Base-by-base conservation (phyloP, 2,113 vertebrate genomes). In the Myotis lucifugus region DNA sequence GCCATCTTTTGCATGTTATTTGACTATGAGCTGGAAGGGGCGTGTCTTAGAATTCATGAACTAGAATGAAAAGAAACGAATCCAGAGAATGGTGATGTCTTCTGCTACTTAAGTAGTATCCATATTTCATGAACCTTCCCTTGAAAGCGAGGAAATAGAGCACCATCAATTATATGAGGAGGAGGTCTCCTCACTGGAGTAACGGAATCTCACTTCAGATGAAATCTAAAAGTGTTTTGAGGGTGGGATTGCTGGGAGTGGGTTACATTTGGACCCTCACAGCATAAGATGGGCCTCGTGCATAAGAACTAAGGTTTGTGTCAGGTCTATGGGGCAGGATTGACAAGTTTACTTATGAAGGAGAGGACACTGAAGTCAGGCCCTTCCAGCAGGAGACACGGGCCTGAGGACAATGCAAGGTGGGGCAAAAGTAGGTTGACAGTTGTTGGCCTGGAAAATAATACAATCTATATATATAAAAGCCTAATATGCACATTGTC, bases 61-160 rank as follows among this genome's bases (percentile, higher is more conserved):
- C 14, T 2, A 15, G 27, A 81, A 19, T 67, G 19, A 61, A 48
- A 76, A 90, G 27, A 83, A 95, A 59, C 59, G 2, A 86, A 72
- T 76, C 34, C 56, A 91, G 8, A 90, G 67, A 93, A 92, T 25
- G 54, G 1, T 11, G 73, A 42, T n/a, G 1, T 8, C 29, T 42
- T 82, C 29, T 91, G 17, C 0, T 79, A 29, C 78, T 87, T 86
- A 79, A 40, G 12, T 76, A 79, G 64, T 34, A 77, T n/a, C 25
- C 3, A 46, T 72, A 78, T 64, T 74, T 79, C 34, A 73, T 50
- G 74, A 87, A 78, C n/a, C 54, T 59, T 72, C 8, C 40, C 21
- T 69, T 89, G 29, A 84, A 93, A 90, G 19, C 9, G 69, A 91
- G 37, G 34, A 87, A 56, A 84, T 29, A 70, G 8, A 91, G 85